Evolutionary conservation across 2,888 invertebrate species (phyloP), one percentile per base, ranked within the genome.

Genomic region (Drosophila fungiperda): DNA sequence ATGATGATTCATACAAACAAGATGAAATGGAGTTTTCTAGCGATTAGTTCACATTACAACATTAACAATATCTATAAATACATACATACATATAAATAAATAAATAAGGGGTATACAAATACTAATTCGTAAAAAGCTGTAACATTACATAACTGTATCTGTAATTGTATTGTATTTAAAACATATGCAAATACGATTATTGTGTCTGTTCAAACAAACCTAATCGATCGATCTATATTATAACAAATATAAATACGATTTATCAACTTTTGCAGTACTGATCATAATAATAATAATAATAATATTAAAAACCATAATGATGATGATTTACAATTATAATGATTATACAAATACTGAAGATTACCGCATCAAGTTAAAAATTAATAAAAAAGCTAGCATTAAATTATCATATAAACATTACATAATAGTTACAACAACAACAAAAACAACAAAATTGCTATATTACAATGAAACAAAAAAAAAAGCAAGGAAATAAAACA

Each of bases 401-500:
- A 89, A 85, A 73, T 77, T 85, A 89, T 78, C 71, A 81, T 81
- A 73, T 74, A 89, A 87, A 84, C 57, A 81, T 77, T 80, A 84
- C 67, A 86, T 70, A 80, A 78, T 81, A 84, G 82, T 84, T 81
- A 78, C 79, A 82, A 59, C 50, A 80, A 74, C 66, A 81, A 70
- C 35, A 68, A 73, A 36, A 68, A 54, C 23, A 57, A 38, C 17
- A 54, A 54, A 55, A 78, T 82, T 78, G 90, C 73, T 87, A 68
- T 82, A 87, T 74, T 68, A 77, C 68, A 85, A 72, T 72, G 55
- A 70, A 87, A 69, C 32, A 74, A 66, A 36, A 69, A 70, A 42
- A 78, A 75, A 52, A 73, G 58, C 45, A 71, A 82, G 61, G 64
- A 83, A 85, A 85, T 84, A 87, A 89, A 84, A 77, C 32, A 29